Evolutionary conservation across 2,113 vertebrate genomes (phyloP).

Genomic region (Salvator merianae): DNA sequence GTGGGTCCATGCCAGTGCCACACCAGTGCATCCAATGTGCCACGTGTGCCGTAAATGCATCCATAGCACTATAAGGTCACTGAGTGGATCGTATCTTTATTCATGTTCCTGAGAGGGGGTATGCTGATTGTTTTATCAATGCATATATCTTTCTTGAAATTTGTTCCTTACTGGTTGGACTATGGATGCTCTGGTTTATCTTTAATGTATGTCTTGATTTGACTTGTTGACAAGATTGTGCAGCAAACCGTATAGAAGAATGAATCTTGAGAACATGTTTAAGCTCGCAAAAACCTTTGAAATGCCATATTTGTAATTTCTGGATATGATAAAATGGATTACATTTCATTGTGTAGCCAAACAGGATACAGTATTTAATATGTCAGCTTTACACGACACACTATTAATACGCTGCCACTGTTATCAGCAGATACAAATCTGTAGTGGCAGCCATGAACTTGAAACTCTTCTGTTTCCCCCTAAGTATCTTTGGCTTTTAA

Average conservation of each 20-base stretch:
- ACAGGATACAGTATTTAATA: conserved; percentile 48
- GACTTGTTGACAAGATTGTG: conserved; percentile 44
- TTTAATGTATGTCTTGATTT: conserved; percentile 49
- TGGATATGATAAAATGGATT: conserved; percentile 50
- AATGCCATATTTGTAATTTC: conserved; percentile 45
- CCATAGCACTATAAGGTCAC: too few relatives aligned
- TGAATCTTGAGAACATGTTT: conserved; percentile 45
- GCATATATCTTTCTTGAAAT: conserved; percentile 33
- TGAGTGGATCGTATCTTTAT: too few relatives aligned
- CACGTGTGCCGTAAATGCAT: too few relatives aligned
- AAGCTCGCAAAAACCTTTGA: conserved; percentile 50
- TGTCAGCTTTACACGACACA: conserved; percentile 62
- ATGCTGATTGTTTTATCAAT: conserved; percentile 45
- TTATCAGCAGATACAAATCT: conserved; percentile 53
- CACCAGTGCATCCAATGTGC: too few relatives aligned
- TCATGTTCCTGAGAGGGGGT: too few relatives aligned
- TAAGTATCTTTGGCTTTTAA: conserved; percentile 50
- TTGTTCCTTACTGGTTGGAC: conserved; percentile 39
- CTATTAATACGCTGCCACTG: conserved; percentile 70
- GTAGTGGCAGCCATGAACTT: conserved; percentile 45
- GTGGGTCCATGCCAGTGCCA: too few relatives aligned
- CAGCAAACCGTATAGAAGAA: conserved; percentile 33
- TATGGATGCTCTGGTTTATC: conserved; percentile 8
- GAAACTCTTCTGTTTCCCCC: conserved; percentile 39
- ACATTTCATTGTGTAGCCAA: conserved; percentile 62